Percentiles rank a stretch among this genome's conserved stretches.
These are phyloP conservation scores for Amblyraja radiata DNA, from an alignment of 2,797 vertebrate species.

Conservation along the genomic window DNA sequence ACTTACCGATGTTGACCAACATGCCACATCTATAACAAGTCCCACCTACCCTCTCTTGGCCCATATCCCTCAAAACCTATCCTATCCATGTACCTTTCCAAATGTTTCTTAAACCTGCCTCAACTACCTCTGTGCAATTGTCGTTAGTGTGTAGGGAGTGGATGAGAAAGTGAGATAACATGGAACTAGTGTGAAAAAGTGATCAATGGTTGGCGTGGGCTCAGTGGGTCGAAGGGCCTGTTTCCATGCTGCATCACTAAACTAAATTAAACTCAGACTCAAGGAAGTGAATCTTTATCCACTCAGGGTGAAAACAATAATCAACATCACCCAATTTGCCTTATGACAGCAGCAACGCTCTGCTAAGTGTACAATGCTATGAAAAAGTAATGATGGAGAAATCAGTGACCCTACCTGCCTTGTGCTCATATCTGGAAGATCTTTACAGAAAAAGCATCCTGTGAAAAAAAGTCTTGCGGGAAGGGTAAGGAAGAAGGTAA, in stretches of 20 bases:
- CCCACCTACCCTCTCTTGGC: no score
- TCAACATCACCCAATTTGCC: not conserved
- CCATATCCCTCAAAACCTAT: no score
- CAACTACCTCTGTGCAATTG: no score
- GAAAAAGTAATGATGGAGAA: constrained; percentile 10
- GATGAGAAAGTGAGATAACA: no score
- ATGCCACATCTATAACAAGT: not conserved
- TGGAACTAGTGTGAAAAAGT: no score
- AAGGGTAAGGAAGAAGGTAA: not conserved
- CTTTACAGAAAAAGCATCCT: not conserved
- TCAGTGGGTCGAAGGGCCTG: no score
- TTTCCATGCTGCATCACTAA: no score
- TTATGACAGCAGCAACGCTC: not conserved
- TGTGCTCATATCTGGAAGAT: not conserved
- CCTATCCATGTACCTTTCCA: no score
- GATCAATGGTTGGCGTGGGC: no score
- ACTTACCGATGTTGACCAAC: no score
- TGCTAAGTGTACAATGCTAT: not conserved
- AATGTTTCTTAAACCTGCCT: no score
- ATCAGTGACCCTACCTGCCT: not conserved
- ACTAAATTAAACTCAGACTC: not conserved
- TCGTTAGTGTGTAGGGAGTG: no score
- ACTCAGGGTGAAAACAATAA: not conserved
- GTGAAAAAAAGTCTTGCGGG: not conserved
- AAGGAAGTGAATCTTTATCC: not conserved